Conservation (phyloP, 2,797 vertebrate genomes). For the Rhynchonycteris naso region DNA sequence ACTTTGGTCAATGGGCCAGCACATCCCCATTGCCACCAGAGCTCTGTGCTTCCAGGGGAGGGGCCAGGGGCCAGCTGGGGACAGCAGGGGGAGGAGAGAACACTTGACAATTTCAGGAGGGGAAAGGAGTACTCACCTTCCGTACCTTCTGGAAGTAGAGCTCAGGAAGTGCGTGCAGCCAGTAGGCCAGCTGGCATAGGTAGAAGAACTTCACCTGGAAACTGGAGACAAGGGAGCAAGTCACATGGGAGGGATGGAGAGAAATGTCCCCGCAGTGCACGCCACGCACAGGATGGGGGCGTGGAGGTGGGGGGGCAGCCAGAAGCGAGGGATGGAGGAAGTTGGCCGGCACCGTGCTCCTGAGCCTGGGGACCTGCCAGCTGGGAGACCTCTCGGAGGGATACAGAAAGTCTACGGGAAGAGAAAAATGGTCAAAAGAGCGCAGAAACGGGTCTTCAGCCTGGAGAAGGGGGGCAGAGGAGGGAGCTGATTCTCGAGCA, state of each 20-base stretch:
- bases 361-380: neutral
- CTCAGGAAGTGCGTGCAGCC: slow-evolving; percentile 96
- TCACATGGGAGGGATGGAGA: neutral
- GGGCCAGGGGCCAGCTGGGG: neutral
- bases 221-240: slow-evolving; percentile 82
- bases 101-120: fast-evolving
- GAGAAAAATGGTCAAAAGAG: neutral
- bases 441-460: neutral
- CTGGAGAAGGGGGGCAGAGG: neutral
- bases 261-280: neutral
- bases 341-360: neutral
- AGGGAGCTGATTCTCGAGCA: too few species aligned
- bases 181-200: slow-evolving; percentile 97
- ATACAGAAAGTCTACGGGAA: neutral
- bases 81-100: fast-evolving
- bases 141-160: slow-evolving; percentile 99
- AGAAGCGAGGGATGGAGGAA: neutral
- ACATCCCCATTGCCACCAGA: fast-evolving
- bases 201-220: slow-evolving; percentile 99
- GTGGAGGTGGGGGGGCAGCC: neutral
- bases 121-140: slow-evolving; percentile 90
- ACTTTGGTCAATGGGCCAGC: too few species aligned
- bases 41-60: neutral
- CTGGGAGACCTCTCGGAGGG: neutral
- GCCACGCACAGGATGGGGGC: too few species aligned